phyloP scores from a whole-genome alignment of 2,797 vertebrate genomes.

The Pterois miles region DNA sequence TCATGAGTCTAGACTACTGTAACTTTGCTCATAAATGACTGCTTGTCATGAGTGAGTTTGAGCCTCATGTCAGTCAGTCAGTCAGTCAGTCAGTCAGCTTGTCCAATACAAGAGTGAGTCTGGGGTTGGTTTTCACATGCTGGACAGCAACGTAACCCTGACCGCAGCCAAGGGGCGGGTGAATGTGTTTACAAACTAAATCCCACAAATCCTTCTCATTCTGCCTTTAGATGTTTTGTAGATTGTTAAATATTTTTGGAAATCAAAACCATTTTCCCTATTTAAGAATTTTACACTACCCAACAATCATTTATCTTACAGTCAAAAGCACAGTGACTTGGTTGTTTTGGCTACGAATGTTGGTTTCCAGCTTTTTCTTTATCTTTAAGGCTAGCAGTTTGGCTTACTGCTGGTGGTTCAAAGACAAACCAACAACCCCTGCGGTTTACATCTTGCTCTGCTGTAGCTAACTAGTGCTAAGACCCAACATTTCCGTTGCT shows the following conservation, averaged over 20 bases:
- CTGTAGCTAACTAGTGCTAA: not conserved
- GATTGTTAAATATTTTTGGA: not conserved
- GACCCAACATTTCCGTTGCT: not conserved
- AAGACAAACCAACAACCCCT: not conserved
- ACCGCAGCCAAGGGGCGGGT: too few species aligned
- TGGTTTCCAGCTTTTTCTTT: not conserved
- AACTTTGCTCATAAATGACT: too few species aligned
- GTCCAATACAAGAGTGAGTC: not conserved
- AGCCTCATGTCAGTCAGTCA: too few species aligned
- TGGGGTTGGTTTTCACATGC: not conserved
- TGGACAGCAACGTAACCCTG: too few species aligned
- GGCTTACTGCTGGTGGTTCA: not conserved
- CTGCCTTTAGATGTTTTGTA: not conserved
- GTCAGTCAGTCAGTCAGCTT: not conserved
- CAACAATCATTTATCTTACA: not conserved
- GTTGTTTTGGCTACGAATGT: not conserved
- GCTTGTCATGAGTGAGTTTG: too few species aligned
- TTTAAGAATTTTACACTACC: not conserved
- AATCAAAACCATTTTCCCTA: not conserved
- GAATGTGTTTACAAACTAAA: too few species aligned
- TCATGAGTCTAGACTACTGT: too few species aligned
- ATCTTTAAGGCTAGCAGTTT: not conserved
- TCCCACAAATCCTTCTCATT: not conserved
- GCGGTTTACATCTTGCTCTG: not conserved
- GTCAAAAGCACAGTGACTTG: not conserved